Percentiles rank a stretch among this genome's conserved stretches.
Conservation (phyloP, 2,888 invertebrate genomes). For the Melipona bicolor region DNA sequence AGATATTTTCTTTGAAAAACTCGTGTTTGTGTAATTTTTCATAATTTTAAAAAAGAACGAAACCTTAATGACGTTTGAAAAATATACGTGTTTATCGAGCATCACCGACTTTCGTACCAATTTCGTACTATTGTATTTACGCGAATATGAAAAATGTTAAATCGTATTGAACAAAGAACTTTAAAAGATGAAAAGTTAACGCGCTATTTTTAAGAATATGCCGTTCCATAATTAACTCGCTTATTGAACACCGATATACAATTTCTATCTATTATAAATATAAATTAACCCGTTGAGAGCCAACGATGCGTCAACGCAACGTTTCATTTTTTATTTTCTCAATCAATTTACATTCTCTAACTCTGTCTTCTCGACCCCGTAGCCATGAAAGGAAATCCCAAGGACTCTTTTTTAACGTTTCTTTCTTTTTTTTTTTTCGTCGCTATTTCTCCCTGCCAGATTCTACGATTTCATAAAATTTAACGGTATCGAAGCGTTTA, state of each 20-base stretch:
- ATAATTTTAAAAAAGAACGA: neutral
- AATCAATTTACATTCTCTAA: too few relatives aligned
- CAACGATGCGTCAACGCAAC: too few relatives aligned
- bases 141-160: neutral
- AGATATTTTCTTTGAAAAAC: neutral
- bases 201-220: slow-evolving; percentile 16
- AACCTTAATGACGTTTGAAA: neutral
- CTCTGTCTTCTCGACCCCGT: too few relatives aligned
- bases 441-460: too few relatives aligned
- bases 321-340: too few relatives aligned
- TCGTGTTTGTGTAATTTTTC: neutral
- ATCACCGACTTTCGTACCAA: neutral
- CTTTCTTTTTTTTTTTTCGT: too few relatives aligned
- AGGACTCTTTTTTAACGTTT: too few relatives aligned
- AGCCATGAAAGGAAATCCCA: too few relatives aligned
- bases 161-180: neutral
- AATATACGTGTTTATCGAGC: neutral
- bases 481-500: too few relatives aligned
- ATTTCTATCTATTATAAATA: neutral
- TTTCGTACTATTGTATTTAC: neutral
- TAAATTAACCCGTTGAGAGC: neutral
- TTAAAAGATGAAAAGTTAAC: slow-evolving; percentile 2
- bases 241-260: neutral
- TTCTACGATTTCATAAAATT: too few relatives aligned
- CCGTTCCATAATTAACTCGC: slow-evolving; percentile 12